A percentile compares a stretch with the other conserved stretches of the same genome.
Conservation (phyloP, 2,113 vertebrate genomes). For the Gnathonemus echidnorhynchus region DNA sequence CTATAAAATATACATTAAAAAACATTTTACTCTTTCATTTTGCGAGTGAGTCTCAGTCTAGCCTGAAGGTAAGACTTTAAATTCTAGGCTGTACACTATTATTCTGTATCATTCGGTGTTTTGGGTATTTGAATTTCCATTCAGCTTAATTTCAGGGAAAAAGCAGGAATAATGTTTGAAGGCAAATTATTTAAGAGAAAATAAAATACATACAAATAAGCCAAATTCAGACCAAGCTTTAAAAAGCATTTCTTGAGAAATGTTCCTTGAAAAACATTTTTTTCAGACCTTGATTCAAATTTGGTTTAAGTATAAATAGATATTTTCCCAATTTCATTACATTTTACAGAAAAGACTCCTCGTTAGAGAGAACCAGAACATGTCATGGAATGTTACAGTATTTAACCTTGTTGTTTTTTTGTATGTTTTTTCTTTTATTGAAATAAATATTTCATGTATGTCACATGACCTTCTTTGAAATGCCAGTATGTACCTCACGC, state of each 20-base stretch:
- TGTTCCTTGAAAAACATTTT: neutral
- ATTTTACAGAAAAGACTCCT: neutral
- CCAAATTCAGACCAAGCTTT: neutral
- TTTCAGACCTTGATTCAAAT: neutral
- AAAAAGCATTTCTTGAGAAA: neutral
- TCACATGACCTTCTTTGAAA: neutral
- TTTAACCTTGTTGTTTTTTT: neutral
- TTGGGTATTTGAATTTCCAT: constrained; percentile 55
- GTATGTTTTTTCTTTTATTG: neutral
- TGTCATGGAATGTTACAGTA: neutral
- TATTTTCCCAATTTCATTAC: neutral
- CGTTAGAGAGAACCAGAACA: neutral
- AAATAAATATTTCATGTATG: neutral
- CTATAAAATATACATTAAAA: constrained; percentile 99
- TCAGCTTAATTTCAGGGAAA: constrained; percentile 52
- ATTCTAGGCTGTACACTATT: constrained; percentile 74
- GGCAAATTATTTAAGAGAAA: constrained; percentile 52
- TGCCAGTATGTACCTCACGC: neutral
- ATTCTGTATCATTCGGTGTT: constrained; percentile 60
- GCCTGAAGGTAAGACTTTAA: constrained; percentile 90
- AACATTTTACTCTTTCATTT: constrained; percentile 97
- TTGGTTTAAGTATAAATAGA: neutral
- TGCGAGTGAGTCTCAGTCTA: constrained; percentile 78
- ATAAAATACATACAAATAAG: constrained; percentile 10
- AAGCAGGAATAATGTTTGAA: constrained; percentile 49